A percentile compares a stretch with the other conserved stretches of the same genome.
These are phyloP conservation scores for Parthenolecanium corni DNA, from an alignment of 2,888 invertebrate species.

Conservation along the genomic window DNA sequence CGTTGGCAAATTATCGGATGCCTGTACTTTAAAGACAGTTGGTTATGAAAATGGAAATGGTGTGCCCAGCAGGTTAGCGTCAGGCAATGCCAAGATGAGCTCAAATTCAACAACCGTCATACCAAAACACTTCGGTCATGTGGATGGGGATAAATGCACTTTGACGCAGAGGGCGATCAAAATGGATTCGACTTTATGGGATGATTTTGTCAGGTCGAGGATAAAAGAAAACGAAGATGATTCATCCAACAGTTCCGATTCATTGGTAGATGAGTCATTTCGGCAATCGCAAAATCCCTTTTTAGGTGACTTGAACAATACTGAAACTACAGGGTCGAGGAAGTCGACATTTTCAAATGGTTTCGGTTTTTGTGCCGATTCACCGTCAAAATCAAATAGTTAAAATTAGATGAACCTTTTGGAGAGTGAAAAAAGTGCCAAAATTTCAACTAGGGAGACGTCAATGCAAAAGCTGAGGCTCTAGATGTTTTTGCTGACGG, in stretches of 20 bases:
- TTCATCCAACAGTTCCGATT: background rate
- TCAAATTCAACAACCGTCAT: background rate
- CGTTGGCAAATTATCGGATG: background rate
- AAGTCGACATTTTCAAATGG: constrained; percentile 5
- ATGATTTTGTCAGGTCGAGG: constrained; percentile 17
- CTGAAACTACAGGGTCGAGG: background rate
- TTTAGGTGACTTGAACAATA: constrained; percentile 7
- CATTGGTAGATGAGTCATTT: constrained; percentile 10
- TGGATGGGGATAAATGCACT: background rate
- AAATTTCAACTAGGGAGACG: too few species aligned
- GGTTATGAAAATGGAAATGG: background rate
- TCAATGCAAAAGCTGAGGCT: background rate
- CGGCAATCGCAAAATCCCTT: constrained; percentile 25
- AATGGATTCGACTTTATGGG: constrained; percentile 16
- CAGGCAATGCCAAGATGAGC: constrained; percentile 9
- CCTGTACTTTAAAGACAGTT: constrained; percentile 9
- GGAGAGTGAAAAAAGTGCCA: constrained; percentile 3
- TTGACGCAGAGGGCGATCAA: background rate
- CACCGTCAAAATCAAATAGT: background rate
- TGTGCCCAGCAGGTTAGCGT: background rate
- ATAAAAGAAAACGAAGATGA: constrained; percentile 21
- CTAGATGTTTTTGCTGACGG: background rate
- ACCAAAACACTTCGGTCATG: constrained; percentile 11
- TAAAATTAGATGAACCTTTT: background rate
- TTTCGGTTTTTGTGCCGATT: constrained; percentile 23